phyloP scores from a whole-genome alignment of 2,888 invertebrate genomes.

The Helleia helle region DNA sequence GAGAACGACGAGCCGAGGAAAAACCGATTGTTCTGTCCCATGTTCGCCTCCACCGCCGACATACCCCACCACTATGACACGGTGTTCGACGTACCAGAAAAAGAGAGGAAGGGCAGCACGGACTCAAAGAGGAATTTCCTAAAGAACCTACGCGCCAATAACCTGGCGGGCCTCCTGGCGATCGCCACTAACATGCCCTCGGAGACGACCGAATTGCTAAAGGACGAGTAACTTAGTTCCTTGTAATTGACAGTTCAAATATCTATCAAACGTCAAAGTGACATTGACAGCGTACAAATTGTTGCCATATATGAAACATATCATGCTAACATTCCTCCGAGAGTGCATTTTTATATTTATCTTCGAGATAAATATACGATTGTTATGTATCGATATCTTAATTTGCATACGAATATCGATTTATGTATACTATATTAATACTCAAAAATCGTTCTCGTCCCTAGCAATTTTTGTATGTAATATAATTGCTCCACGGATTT shows the following conservation, averaged over 20 bases:
- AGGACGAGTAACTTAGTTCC: slow-evolving; percentile 36
- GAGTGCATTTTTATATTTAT: slow-evolving; percentile 23
- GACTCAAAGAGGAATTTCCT: slow-evolving; percentile 43
- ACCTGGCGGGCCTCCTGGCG: slow-evolving; percentile 44
- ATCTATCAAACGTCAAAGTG: neutral
- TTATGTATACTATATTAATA: slow-evolving; percentile 4
- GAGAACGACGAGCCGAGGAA: slow-evolving; percentile 36
- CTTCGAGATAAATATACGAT: no score
- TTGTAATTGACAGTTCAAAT: neutral
- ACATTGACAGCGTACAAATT: slow-evolving; percentile 25
- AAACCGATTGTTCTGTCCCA: slow-evolving; percentile 65
- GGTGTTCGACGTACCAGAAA: slow-evolving; percentile 29
- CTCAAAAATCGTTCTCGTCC: slow-evolving; percentile 17
- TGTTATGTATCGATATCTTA: slow-evolving; percentile 5
- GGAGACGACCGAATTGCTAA: slow-evolving; percentile 48
- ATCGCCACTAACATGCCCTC: slow-evolving; percentile 34
- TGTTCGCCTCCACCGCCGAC: slow-evolving; percentile 60
- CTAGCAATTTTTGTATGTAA: slow-evolving; percentile 22
- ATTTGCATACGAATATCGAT: neutral
- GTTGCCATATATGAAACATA: slow-evolving; percentile 65
- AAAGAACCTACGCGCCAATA: slow-evolving; percentile 48
- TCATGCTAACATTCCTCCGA: slow-evolving; percentile 56
- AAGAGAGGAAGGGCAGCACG: slow-evolving; percentile 33
- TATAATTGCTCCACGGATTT: slow-evolving; percentile 55
- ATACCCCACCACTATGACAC: slow-evolving; percentile 73